Percentiles rank a stretch among this genome's conserved stretches.
These are phyloP conservation scores for Microplitis demolitor DNA, from an alignment of 1,140 invertebrate genomes.

Conservation along the genomic window DNA sequence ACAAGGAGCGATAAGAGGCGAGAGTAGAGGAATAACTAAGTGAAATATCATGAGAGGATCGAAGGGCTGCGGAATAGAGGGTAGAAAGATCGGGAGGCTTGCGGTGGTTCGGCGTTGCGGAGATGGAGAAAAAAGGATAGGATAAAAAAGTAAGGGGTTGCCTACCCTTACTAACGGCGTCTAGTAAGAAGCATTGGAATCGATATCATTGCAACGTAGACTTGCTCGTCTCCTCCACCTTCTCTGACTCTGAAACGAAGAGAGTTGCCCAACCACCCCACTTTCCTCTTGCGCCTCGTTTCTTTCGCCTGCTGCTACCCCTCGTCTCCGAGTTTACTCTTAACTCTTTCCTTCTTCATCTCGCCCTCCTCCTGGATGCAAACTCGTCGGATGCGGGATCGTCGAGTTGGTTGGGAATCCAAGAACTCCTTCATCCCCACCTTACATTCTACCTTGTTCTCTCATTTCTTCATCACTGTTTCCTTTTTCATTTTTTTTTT, in stretches of 20 bases:
- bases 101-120: conserved; percentile 15
- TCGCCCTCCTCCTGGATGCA: conserved; percentile 17
- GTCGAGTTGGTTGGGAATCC: conserved; percentile 30
- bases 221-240: conserved; percentile 38
- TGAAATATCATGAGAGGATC: conserved; percentile 44
- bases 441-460: conserved; percentile 16
- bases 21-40: conserved; percentile 43
- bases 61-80: conserved; percentile 5
- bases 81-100: conserved; percentile 24
- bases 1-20: neutral
- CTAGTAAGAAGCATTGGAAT: conserved; percentile 62
- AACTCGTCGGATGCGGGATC: conserved; percentile 20
- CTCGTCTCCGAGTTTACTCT: conserved; percentile 55
- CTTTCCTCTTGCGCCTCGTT: conserved; percentile 22
- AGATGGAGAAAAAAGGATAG: conserved; percentile 57
- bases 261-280: conserved; percentile 3
- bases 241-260: conserved; percentile 17
- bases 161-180: conserved; percentile 57
- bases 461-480: conserved; percentile 31
- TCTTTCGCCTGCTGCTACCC: conserved; percentile 32
- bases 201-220: conserved; percentile 62
- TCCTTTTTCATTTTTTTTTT: neutral
- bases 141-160: conserved; percentile 55
- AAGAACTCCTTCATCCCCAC: conserved; percentile 23
- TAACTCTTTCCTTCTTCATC: conserved; percentile 55